Conservation (phyloP, 2,888 invertebrate genomes). For the Drosophila tanythrix region DNA sequence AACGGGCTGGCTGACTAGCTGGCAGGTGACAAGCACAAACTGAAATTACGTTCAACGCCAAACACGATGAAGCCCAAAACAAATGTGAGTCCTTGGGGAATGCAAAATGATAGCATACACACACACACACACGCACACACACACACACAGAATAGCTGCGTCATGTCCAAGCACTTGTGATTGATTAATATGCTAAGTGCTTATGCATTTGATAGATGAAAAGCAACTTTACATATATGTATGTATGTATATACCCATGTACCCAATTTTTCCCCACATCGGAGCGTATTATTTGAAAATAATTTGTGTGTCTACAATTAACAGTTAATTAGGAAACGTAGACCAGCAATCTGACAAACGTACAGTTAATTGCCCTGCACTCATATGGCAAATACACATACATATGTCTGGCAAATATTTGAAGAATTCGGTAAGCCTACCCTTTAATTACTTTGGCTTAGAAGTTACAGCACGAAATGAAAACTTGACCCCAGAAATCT, state of each 20-base stretch:
- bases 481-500: neutral
- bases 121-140: constrained; percentile 2
- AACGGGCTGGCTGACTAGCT: neutral
- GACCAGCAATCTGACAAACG: constrained; percentile 1
- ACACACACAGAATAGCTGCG: neutral
- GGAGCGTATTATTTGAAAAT: neutral
- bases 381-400: neutral
- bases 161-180: constrained; percentile 49
- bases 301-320: constrained; percentile 28
- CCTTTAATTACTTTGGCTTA: neutral
- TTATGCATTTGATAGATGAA: constrained; percentile 44
- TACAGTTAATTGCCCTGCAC: neutral
- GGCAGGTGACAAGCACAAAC: constrained; percentile 1
- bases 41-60: constrained; percentile 2
- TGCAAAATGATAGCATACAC: constrained; percentile 43
- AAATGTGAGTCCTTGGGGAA: constrained; percentile 43
- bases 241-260: neutral
- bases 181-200: constrained; percentile 60
- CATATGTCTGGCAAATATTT: neutral
- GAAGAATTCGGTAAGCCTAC: neutral
- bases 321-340: constrained; percentile 12
- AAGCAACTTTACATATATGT: neutral
- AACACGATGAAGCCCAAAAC: neutral
- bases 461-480: neutral
- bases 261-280: neutral